Percentiles rank a stretch among this genome's conserved stretches.
Evolutionary conservation across 2,888 invertebrate genomes (phyloP).

Genomic region (Andrena hattorfiana): DNA sequence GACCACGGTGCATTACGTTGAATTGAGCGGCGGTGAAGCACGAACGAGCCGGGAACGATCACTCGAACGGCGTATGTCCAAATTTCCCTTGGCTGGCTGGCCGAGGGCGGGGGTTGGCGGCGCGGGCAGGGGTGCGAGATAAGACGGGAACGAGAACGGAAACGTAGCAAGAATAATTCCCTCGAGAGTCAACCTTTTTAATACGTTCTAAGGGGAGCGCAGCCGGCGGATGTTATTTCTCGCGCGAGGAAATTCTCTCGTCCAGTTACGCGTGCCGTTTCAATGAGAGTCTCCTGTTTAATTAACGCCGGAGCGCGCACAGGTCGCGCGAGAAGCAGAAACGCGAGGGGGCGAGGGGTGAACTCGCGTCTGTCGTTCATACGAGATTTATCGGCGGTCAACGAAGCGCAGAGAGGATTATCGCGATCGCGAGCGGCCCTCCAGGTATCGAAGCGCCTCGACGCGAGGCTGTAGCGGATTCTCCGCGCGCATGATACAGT

Average conservation of each 20-base stretch:
- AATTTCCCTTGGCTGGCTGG: slow-evolving; percentile 7
- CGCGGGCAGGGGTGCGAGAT: not conserved
- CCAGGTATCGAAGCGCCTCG: not conserved
- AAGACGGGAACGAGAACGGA: slow-evolving; percentile 6
- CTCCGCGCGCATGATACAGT: not conserved
- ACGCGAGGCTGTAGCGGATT: not conserved
- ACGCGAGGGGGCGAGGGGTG: no score
- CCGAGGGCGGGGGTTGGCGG: not conserved
- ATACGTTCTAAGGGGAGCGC: slow-evolving; percentile 14
- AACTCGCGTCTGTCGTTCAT: not conserved
- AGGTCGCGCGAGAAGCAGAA: not conserved
- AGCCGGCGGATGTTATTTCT: not conserved
- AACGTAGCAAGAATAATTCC: slow-evolving; percentile 21
- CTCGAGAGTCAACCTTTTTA: slow-evolving; percentile 4
- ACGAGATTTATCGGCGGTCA: slow-evolving; percentile 16
- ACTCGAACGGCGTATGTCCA: not conserved
- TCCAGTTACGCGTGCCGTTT: slow-evolving; percentile 30
- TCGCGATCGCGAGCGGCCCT: not conserved
- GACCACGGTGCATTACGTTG: slow-evolving; percentile 3
- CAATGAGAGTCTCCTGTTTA: slow-evolving; percentile 20
- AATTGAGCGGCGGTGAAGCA: slow-evolving; percentile 30
- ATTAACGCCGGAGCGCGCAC: not conserved
- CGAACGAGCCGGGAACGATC: slow-evolving; percentile 14
- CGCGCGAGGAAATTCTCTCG: not conserved
- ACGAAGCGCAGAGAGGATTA: not conserved